phyloP scores from a whole-genome alignment of 2,113 vertebrate genomes.

The Chascanopsetta lugubris region DNA sequence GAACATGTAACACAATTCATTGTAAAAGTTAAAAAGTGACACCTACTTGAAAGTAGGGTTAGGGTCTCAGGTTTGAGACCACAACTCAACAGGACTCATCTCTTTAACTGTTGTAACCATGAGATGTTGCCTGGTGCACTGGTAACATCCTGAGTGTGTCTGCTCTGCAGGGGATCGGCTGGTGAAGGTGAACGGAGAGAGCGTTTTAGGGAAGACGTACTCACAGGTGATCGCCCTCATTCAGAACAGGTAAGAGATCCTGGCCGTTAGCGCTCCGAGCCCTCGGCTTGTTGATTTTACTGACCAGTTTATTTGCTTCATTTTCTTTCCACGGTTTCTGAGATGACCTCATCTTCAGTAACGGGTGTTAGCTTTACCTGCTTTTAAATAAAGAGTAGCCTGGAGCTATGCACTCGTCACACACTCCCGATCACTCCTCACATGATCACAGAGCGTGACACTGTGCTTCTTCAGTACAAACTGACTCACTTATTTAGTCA shows the following conservation, averaged over 20 bases:
- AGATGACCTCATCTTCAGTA: background rate
- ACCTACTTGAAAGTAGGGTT: too few relatives aligned
- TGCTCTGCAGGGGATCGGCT: conserved; percentile 89
- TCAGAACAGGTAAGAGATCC: conserved; percentile 90
- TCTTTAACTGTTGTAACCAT: background rate
- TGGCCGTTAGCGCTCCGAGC: background rate
- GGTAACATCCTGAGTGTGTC: conserved; percentile 19
- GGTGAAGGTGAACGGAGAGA: conserved; percentile 97
- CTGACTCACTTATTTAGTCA: background rate
- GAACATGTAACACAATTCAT: too few relatives aligned
- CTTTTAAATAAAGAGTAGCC: conserved; percentile 25
- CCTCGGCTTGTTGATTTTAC: conserved; percentile 9
- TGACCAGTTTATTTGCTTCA: conserved; percentile 10
- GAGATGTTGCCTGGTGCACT: background rate
- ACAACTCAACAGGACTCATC: too few relatives aligned
- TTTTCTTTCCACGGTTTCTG: background rate
- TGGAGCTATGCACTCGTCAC: conserved; percentile 2
- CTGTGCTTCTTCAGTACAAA: too few relatives aligned
- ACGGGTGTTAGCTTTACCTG: background rate
- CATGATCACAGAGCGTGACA: background rate
- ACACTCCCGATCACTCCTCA: background rate
- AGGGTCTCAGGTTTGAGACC: too few relatives aligned
- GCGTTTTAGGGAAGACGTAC: conserved; percentile 94
- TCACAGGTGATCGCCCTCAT: conserved; percentile 97
- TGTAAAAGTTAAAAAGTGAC: too few relatives aligned